These are phyloP conservation scores for Rotaria magnacalcarata DNA, from an alignment of 2,888 invertebrate genomes.

Conservation along the genomic window DNA sequence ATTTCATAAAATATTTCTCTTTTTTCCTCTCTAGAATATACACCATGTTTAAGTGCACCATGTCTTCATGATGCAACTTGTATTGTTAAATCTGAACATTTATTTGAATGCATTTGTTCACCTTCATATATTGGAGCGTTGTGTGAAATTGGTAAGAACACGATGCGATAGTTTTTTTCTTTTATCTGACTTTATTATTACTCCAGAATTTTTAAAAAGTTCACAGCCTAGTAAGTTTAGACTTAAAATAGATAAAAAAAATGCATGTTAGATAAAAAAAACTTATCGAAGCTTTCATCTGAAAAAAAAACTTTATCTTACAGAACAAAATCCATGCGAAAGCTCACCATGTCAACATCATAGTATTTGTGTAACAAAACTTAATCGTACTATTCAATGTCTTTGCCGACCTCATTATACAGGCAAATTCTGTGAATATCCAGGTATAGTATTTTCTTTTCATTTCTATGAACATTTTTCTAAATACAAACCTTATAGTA, in stretches of 20 bases:
- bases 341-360: slow-evolving; percentile 40
- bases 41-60: slow-evolving; percentile 25
- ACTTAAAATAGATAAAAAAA: neutral
- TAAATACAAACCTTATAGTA: neutral
- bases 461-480: neutral
- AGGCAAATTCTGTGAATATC: slow-evolving; percentile 41
- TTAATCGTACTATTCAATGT: neutral
- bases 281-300: neutral
- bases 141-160: slow-evolving; percentile 43
- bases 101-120: slow-evolving; percentile 31
- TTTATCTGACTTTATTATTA: too few species aligned
- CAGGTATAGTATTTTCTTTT: neutral
- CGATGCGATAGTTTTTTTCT: too few species aligned
- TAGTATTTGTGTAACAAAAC: neutral
- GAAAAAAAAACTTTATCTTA: neutral
- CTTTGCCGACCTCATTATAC: slow-evolving; percentile 21
- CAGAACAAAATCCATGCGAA: slow-evolving; percentile 40
- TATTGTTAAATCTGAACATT: neutral
- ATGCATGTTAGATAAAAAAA: neutral
- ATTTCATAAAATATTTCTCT: neutral
- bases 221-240: neutral
- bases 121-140: slow-evolving; percentile 19
- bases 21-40: neutral
- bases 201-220: neutral
- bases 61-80: slow-evolving; percentile 44